Conservation (phyloP, 2,888 invertebrate genomes). For the Phania funesta region DNA sequence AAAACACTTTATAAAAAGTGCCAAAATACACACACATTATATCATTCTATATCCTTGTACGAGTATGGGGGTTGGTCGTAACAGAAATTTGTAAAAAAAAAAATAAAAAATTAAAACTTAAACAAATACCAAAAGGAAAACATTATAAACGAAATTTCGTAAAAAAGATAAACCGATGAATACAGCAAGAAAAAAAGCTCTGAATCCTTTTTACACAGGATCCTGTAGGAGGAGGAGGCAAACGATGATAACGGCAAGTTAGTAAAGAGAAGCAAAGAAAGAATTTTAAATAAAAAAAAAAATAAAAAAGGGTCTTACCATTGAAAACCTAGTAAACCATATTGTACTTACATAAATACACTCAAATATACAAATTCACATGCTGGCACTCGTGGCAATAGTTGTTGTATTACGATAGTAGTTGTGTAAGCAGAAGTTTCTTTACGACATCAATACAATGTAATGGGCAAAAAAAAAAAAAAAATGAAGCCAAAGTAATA, state of each 20-base stretch:
- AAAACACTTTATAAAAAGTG: constrained; percentile 60
- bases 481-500: constrained; percentile 65
- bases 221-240: constrained; percentile 16
- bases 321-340: constrained; percentile 69
- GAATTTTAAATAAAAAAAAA: not conserved
- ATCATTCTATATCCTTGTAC: constrained; percentile 8
- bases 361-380: constrained; percentile 9
- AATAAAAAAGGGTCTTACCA: constrained; percentile 40
- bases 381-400: constrained; percentile 4
- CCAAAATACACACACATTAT: constrained; percentile 49
- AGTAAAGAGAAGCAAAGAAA: constrained; percentile 22
- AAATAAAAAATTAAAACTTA: not conserved
- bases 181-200: not conserved
- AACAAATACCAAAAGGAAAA: constrained; percentile 41
- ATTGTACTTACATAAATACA: constrained; percentile 41
- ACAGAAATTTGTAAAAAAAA: constrained; percentile 2
- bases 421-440: constrained; percentile 1
- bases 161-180: constrained; percentile 21
- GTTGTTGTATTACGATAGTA: not conserved
- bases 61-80: not conserved
- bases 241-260: not conserved
- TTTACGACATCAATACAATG: constrained; percentile 32
- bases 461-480: constrained; percentile 40
- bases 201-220: constrained; percentile 33
- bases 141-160: constrained; percentile 26